Conservation (phyloP, 2,888 invertebrate genomes). For the Andrena bicolor region DNA sequence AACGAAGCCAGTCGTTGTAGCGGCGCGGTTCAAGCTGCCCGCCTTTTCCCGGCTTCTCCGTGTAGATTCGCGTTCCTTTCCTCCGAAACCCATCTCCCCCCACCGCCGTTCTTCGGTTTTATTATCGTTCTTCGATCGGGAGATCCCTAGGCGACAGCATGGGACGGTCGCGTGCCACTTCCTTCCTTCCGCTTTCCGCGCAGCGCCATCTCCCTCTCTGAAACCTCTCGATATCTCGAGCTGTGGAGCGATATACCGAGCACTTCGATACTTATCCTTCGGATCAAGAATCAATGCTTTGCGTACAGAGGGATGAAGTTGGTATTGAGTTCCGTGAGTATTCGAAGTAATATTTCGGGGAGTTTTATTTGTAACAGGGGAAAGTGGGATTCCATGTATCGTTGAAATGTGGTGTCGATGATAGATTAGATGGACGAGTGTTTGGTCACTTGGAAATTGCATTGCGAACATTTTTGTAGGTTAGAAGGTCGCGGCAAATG, state of each 20-base stretch:
- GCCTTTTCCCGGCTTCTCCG: constrained; percentile 73
- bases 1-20: constrained; percentile 81
- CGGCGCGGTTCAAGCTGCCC: constrained; percentile 82
- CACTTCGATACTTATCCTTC: constrained; percentile 32
- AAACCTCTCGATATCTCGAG: constrained; percentile 35
- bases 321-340: constrained; percentile 1
- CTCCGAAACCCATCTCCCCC: constrained; percentile 1
- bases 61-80: constrained; percentile 49
- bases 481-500: background rate
- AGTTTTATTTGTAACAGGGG: background rate
- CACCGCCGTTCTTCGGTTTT: constrained; percentile 15
- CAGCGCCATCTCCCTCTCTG: constrained; percentile 37
- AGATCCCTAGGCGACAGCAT: constrained; percentile 38
- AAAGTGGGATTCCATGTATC: background rate
- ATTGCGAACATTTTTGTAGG: background rate
- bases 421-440: background rate
- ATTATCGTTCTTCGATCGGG: constrained; percentile 15
- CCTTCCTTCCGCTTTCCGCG: constrained; percentile 42
- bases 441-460: background rate
- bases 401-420: background rate
- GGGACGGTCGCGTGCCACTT: constrained; percentile 50
- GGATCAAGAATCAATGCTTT: constrained; percentile 16
- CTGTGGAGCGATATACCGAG: constrained; percentile 5
- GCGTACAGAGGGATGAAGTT: background rate
- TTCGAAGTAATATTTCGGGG: background rate